Evolutionary conservation across 2,113 vertebrate genomes (phyloP).

Genomic region (Acanthochromis polyacanthus): DNA sequence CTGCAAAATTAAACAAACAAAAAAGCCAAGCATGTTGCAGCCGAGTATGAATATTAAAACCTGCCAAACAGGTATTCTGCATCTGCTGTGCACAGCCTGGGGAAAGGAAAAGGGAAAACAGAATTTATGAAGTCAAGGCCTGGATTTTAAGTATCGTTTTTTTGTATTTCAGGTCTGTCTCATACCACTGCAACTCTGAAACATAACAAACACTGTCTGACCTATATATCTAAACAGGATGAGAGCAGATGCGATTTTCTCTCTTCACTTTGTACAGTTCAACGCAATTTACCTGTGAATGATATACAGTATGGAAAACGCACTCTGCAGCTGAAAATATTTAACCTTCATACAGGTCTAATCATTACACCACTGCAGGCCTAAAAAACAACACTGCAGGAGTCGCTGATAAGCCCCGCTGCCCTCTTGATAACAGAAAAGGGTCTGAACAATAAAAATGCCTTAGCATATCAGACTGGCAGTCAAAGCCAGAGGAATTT

Average conservation of each 20-base stretch:
- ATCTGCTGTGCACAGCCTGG: background rate
- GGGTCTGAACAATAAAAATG: slow-evolving; percentile 58
- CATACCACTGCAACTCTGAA: background rate
- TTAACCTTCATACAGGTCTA: slow-evolving; percentile 69
- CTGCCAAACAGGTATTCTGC: background rate
- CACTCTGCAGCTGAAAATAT: slow-evolving; percentile 55
- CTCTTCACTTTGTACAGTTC: background rate
- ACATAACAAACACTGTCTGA: too few relatives aligned
- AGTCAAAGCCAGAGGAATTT: slow-evolving; percentile 71
- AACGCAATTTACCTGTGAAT: slow-evolving; percentile 41
- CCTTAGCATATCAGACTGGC: slow-evolving; percentile 47
- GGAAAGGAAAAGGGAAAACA: slow-evolving; percentile 1
- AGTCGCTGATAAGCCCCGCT: slow-evolving; percentile 51
- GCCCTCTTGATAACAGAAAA: too few relatives aligned
- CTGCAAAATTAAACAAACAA: slow-evolving; percentile 38
- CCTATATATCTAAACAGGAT: too few relatives aligned
- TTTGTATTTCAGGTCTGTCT: background rate
- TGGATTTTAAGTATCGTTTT: background rate
- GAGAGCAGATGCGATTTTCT: too few relatives aligned
- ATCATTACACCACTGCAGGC: slow-evolving; percentile 63
- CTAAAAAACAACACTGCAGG: slow-evolving; percentile 52
- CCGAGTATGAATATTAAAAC: background rate
- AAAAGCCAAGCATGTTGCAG: slow-evolving; percentile 9
- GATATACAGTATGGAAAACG: slow-evolving; percentile 31
- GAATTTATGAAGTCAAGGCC: background rate